Base-by-base conservation (phyloP, 92 coral and sea anemone genomes). In the Pocillopora grandis region DNA sequence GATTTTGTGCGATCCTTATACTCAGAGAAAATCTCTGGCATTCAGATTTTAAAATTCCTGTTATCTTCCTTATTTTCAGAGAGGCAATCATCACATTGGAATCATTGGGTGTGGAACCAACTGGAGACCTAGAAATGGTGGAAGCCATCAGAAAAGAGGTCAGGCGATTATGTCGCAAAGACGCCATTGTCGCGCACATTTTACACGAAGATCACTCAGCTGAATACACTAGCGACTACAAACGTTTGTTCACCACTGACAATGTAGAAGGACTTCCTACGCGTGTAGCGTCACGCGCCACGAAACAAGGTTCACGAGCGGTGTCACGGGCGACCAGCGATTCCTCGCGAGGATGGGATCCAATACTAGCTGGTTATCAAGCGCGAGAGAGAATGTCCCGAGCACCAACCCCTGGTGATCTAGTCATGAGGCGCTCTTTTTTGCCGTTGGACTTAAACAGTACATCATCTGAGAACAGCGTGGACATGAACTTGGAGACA, bases 321-420 rank as follows among this genome's bases (percentile, higher is more conserved):
- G 76, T 88, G 17, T 85, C 87, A 15, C 89, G 91, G 56, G 91
- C 95, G 57, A 92, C 94, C 15, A 90, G 90, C 70, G 87, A 86
- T 27, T 95, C 95, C 81, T 85, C 90, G 82, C 97, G 95, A 90
- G 98, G 98, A 69, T 96, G 98, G 96, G 98, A 96, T 63, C 98
- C 98, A 70, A 96, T 96, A 76, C 87, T 96, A 66, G 98, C 94
- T 14, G 98, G 98, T 17, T 96, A 88, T 81, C 98, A 93, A 55
- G 98, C 98, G 66, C 90, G 98, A 37, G 97, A 92, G 42, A 91
- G 88, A 62, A 88, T 96, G 96, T 96, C 98, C 58, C 87, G 94
- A 35, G 94, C 92, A n/a, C 92, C 94, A 27, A 84, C 96, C 36
- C 98, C 98, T 78, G 90, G 94, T 56, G 86, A 80, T 20, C 70